Evolutionary conservation across 1,140 invertebrate species (phyloP).

Genomic region (Neodiprion virginianus): DNA sequence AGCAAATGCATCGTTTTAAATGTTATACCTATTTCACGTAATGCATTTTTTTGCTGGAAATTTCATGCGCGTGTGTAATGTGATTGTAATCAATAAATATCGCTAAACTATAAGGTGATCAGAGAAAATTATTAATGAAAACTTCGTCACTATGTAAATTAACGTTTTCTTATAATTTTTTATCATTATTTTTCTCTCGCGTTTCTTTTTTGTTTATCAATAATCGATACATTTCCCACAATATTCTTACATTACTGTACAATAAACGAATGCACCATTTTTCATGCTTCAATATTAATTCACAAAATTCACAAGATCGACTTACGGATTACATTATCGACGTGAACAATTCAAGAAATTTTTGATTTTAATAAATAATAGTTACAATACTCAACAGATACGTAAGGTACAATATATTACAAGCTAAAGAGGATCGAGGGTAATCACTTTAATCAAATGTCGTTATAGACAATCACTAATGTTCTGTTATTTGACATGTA

Average conservation of each 20-base stretch:
- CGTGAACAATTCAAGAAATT: conserved; percentile 25
- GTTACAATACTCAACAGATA: conserved; percentile 51
- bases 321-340: background rate
- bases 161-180: background rate
- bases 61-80: background rate
- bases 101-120: background rate
- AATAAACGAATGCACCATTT: background rate
- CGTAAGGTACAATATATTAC: conserved; percentile 35
- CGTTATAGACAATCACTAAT: conserved; percentile 19
- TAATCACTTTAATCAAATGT: background rate
- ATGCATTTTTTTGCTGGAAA: no score
- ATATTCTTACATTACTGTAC: background rate
- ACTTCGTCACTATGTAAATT: background rate
- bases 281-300: background rate
- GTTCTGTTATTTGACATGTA: background rate
- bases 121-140: no score
- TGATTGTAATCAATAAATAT: background rate
- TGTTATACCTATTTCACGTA: no score
- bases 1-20: no score
- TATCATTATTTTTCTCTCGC: no score
- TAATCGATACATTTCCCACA: background rate
- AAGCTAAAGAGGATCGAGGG: background rate
- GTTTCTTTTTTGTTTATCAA: background rate
- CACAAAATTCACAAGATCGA: background rate
- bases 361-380: conserved; percentile 48